Base-by-base conservation (phyloP, 2,113 vertebrate genomes). In the Myxocyprinus asiaticus region DNA sequence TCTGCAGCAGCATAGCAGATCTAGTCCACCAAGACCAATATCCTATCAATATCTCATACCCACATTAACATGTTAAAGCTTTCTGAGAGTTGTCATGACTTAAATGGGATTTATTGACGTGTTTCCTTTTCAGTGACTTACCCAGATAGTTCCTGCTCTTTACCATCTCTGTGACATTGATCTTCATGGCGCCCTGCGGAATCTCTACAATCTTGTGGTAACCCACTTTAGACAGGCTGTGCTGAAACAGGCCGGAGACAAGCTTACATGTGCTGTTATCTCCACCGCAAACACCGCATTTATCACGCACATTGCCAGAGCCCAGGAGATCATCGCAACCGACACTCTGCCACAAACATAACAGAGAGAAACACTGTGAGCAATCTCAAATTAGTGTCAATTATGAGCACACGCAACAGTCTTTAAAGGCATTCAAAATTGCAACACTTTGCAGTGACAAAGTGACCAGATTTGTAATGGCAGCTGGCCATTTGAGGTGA, bases 121-220 rank as follows among this genome's bases (percentile, higher is more conserved):
- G 22, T 33, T 33, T 1, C 22, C 3, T 33, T 33, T 33, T 33
- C 12, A 56, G 14, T 17, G 11, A 78, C 96, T 91, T 89, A 99
- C 97, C 97, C 81, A 99, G 85, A 81, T 99, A 99, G 90, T 98
- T 99, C 87, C 96, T 94, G 90, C 97, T 98, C 93, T 98, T 99
- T 81, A 94, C 72, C 95, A 96, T 97, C 91, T 99, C 97, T 0
- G 97, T 99, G 67, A 99, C 87, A 89, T 99, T 99, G 92, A 99
- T 98, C 89, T 95, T 98, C 65, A 93, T 98, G 85, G 97, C 96
- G 83, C 97, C 97, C 85, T 95, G 94, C n/a, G 97, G 97, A 79
- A 99, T 98, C 92, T 99, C 97, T 42, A 97, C 91, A 15, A 98
- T 94, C 76, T 96, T 97, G 89, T 99, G 96, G 87, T 99, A 98